Percentiles rank a stretch among this genome's conserved stretches.
Conservation (phyloP, 2,113 vertebrate species). For the Urocynchramus pylzowi region DNA sequence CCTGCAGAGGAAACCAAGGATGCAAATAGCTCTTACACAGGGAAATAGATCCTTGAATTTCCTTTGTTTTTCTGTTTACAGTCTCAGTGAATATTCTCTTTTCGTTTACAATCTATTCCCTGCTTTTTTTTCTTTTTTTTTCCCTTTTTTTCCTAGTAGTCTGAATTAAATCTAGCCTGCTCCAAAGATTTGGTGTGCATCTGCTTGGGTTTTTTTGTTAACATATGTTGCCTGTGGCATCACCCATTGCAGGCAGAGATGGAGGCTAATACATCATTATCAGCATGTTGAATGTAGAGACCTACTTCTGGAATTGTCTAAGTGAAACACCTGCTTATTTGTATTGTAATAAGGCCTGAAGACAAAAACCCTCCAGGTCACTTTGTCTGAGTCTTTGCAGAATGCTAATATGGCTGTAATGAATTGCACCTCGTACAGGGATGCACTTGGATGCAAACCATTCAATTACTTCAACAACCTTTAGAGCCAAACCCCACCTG, state of each 20-base stretch:
- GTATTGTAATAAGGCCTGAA: neutral
- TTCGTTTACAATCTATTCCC: neutral
- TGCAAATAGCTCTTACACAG: neutral
- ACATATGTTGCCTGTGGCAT: neutral
- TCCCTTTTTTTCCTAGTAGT: neutral
- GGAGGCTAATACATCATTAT: conserved; percentile 1
- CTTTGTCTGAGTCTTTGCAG: conserved; percentile 21
- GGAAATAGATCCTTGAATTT: neutral
- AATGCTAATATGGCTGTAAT: conserved; percentile 16
- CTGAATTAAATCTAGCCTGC: neutral
- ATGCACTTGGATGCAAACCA: neutral
- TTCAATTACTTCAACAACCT: neutral
- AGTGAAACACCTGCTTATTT: neutral
- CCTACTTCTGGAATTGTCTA: neutral
- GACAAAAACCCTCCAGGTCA: conserved; percentile 19
- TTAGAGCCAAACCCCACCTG: neutral
- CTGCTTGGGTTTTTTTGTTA: neutral
- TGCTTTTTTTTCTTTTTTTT: neutral
- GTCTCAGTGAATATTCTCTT: neutral
- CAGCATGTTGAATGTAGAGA: neutral
- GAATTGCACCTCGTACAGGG: neutral
- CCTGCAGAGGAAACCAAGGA: neutral
- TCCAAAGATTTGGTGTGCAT: neutral
- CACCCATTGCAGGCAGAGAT: neutral
- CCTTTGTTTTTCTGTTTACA: neutral